phyloP scores from a whole-genome alignment of 2,888 invertebrate species.

The Troides oblongomaculatus region DNA sequence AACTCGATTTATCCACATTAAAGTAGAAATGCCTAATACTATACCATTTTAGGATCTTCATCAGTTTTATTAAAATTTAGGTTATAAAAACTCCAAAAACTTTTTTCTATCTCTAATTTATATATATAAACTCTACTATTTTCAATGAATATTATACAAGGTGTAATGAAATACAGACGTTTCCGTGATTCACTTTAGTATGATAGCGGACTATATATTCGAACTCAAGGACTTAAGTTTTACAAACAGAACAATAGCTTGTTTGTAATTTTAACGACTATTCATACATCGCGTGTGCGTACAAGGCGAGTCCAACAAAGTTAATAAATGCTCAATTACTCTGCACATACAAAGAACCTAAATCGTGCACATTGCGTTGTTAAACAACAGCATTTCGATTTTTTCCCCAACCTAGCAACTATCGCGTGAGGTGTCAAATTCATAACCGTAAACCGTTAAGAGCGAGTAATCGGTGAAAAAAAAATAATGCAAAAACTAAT shows the following conservation, averaged over 20 bases:
- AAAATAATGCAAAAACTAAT: constrained; percentile 69
- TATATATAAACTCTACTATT: too few relatives aligned
- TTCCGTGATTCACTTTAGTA: too few relatives aligned
- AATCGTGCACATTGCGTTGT: constrained; percentile 32
- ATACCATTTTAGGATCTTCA: too few relatives aligned
- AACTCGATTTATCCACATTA: too few relatives aligned
- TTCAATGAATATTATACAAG: too few relatives aligned
- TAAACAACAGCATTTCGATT: constrained; percentile 28
- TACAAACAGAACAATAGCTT: neutral
- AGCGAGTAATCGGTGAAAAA: constrained; percentile 51
- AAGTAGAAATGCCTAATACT: too few relatives aligned
- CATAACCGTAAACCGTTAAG: constrained; percentile 54
- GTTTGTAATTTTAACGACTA: neutral
- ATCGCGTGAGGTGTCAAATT: constrained; percentile 70
- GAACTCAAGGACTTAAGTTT: neutral
- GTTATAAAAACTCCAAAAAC: too few relatives aligned
- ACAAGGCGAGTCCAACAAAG: neutral
- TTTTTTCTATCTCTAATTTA: too few relatives aligned
- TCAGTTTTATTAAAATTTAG: too few relatives aligned
- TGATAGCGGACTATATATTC: neutral
- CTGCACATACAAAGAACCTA: constrained; percentile 5
- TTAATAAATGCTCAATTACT: constrained; percentile 11
- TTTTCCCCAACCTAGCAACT: constrained; percentile 36
- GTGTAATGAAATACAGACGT: too few relatives aligned
- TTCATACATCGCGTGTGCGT: too few relatives aligned